Base-by-base conservation (phyloP, 2,113 vertebrate genomes). In the Blennius ocellaris region DNA sequence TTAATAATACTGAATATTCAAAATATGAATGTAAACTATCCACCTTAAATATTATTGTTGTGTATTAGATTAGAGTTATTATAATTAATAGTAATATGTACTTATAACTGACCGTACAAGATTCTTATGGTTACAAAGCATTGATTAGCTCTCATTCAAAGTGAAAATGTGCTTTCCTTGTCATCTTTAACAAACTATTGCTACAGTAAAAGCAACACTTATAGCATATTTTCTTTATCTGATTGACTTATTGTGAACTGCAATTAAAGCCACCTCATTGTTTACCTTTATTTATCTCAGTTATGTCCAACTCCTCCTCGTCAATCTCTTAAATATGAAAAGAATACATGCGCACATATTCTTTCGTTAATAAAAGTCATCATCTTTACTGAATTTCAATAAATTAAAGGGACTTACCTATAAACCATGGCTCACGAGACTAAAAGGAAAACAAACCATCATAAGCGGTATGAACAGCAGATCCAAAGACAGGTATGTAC, bases 281-380 rank as follows among this genome's bases (percentile, higher is more conserved):
- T 41, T 54, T 63, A 69, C 64, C 77, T 73, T 73, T 39, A 45
- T 79, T 79, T 61, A 80, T 69, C 12, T 69, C 62, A 36, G 16
- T 8, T 17, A 62, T 63, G 15, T 73, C 69, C 50, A 15, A 17
- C 11, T 62, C 41, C 10, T 45, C 63, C 15, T 56, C 14, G 38
- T 54, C 50, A 3, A 54, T 48, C 1, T 72, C 69, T 72, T 45
- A 52, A 43, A 41, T 11, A 2, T 11, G 1, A 45, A 14, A 30
- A 30, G 21, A 30, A 30, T 30, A 30, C 21, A 30, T 30, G 21
- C 21, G 4, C 21, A 51, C 12, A 21, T 16, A 16, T 11, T 53
- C 43, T 11, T 45, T 10, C 43, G 2, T 43, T 50, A 17, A 8
- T 1, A 51, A 0, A 43, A 11, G 15, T n/a, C 14, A 14, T 11